Percentiles rank a stretch among this genome's conserved stretches.
Conservation (phyloP, 1,140 invertebrate species). For the Onthophagus taurus region DNA sequence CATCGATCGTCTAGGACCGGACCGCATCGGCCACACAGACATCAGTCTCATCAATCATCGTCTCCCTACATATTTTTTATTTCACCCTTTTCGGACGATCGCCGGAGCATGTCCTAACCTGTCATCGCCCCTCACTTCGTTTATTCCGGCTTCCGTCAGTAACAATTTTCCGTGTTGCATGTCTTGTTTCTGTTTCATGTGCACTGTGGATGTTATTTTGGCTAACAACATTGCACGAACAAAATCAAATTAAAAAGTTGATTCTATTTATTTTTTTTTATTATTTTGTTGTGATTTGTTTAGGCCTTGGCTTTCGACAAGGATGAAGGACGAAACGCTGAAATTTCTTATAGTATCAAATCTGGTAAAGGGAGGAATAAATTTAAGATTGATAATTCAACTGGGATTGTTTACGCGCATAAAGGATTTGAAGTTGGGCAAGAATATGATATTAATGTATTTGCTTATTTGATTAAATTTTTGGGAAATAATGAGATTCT, state of each 20-base stretch:
- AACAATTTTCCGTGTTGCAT: neutral
- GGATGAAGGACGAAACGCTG: slow-evolving; percentile 73
- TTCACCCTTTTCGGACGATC: no score
- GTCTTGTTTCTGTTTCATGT: neutral
- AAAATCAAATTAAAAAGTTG: neutral
- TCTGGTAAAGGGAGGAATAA: slow-evolving; percentile 59
- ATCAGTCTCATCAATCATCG: no score
- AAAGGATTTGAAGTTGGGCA: slow-evolving; percentile 59
- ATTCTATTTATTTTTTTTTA: slow-evolving; percentile 1
- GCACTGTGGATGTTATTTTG: neutral
- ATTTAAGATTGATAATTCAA: slow-evolving; percentile 71
- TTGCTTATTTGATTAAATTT: no score
- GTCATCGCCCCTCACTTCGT: no score
- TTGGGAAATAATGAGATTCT: neutral
- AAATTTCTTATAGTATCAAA: slow-evolving; percentile 73
- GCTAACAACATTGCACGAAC: neutral
- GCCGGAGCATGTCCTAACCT: no score
- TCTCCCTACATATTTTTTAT: no score
- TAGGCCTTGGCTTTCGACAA: slow-evolving; percentile 79
- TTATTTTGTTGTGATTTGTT: slow-evolving; percentile 10
- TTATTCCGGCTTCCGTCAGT: no score
- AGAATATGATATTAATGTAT: slow-evolving; percentile 70
- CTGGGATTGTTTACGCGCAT: slow-evolving; percentile 66
- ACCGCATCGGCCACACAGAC: no score
- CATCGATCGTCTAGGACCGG: no score